Percentiles rank a stretch among this genome's conserved stretches.
phyloP scores from a whole-genome alignment of 2,797 vertebrate genomes.

The Galagoides demidoff region DNA sequence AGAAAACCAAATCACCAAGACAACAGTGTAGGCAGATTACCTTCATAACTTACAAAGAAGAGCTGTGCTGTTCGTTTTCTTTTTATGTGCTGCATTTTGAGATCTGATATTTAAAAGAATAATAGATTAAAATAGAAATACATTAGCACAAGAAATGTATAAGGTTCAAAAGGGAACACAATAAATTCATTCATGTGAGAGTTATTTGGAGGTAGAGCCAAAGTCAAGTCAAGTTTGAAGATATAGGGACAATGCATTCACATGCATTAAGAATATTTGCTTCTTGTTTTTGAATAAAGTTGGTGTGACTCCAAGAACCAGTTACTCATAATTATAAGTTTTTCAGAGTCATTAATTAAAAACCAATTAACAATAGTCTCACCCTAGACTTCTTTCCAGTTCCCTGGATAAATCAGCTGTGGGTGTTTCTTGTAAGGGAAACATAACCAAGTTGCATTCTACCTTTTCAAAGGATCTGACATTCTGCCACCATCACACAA shows the following conservation, averaged over 20 bases:
- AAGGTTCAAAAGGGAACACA: conserved; percentile 17
- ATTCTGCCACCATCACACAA: background rate
- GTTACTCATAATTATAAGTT: conserved; percentile 44
- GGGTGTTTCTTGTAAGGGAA: conserved; percentile 41
- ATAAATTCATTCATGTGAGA: conserved; percentile 32
- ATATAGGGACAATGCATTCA: conserved; percentile 3
- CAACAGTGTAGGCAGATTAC: background rate
- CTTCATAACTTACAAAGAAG: background rate
- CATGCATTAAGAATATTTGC: conserved; percentile 37
- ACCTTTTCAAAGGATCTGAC: conserved; percentile 20
- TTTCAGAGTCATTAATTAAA: conserved; percentile 64
- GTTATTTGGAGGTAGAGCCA: conserved; percentile 31
- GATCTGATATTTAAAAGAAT: conserved; percentile 57
- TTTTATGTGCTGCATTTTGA: background rate
- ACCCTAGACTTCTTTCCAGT: conserved; percentile 44
- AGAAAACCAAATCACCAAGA: background rate
- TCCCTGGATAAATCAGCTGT: conserved; percentile 22
- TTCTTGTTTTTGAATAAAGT: conserved; percentile 57
- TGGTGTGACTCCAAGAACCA: conserved; percentile 52
- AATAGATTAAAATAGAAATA: conserved; percentile 57
- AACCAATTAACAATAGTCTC: conserved; percentile 54
- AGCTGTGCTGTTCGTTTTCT: background rate
- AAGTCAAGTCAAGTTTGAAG: conserved; percentile 49
- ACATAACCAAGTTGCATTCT: background rate
- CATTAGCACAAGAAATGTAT: conserved; percentile 1